phyloP scores from a whole-genome alignment of 2,888 invertebrate species.

The Heliconius ismenius region DNA sequence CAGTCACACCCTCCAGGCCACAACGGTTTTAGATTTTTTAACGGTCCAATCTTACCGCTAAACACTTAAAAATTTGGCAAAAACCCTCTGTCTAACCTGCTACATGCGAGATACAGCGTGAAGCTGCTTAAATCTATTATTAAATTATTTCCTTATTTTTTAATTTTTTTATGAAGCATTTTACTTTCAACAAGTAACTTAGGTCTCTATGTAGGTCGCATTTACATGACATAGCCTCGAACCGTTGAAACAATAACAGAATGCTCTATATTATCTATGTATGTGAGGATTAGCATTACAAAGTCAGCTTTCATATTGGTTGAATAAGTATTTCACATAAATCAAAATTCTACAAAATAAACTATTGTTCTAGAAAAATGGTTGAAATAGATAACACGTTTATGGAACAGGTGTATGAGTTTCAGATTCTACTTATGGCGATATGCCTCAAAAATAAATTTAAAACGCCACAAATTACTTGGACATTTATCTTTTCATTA shows the following conservation, averaged over 20 bases:
- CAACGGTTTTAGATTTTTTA: too few relatives aligned
- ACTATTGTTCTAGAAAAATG: neutral
- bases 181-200: constrained; percentile 12
- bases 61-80: too few relatives aligned
- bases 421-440: too few relatives aligned
- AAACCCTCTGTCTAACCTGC: too few relatives aligned
- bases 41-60: too few relatives aligned
- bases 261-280: constrained; percentile 23
- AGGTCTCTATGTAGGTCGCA: constrained; percentile 33
- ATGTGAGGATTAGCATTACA: constrained; percentile 37
- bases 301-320: constrained; percentile 24
- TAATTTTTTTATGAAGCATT: neutral
- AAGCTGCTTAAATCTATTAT: neutral
- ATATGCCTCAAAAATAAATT: too few relatives aligned
- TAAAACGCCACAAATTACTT: too few relatives aligned
- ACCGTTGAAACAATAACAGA: constrained; percentile 37
- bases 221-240: constrained; percentile 42
- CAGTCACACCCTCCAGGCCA: too few relatives aligned
- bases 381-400: too few relatives aligned
- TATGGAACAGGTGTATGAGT: too few relatives aligned
- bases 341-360: neutral
- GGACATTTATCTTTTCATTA: too few relatives aligned
- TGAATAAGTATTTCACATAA: neutral
- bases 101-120: too few relatives aligned
- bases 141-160: neutral